Percentiles rank a stretch among this genome's conserved stretches.
These are phyloP conservation scores for Pseudorasbora parva DNA, from an alignment of 2,113 vertebrate species.

Conservation along the genomic window DNA sequence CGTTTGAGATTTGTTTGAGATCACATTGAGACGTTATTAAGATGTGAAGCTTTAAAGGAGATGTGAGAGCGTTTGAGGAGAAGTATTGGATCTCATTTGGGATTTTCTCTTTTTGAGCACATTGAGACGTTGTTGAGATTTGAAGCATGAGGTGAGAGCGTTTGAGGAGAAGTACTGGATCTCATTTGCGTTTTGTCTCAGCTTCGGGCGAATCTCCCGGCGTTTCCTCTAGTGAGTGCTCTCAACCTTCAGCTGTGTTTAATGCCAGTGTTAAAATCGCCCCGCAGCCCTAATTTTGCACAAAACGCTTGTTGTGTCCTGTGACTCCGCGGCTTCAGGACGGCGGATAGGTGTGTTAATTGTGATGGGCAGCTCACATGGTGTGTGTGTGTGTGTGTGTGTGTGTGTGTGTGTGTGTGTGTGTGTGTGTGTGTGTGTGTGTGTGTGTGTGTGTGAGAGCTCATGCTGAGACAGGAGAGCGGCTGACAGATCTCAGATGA, in stretches of 20 bases:
- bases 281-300: not conserved
- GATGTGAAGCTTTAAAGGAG: too few species aligned
- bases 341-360: not conserved
- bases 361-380: constrained; percentile 9
- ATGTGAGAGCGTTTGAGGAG: too few species aligned
- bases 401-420: too few species aligned
- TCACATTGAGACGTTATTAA: too few species aligned
- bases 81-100: not conserved
- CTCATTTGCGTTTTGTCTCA: not conserved
- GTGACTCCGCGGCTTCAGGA: not conserved
- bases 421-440: too few species aligned
- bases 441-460: not conserved
- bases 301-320: not conserved
- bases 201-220: not conserved
- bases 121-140: not conserved
- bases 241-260: not conserved
- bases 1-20: too few species aligned
- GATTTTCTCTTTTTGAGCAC: not conserved
- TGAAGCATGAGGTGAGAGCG: too few species aligned
- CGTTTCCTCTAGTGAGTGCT: not conserved
- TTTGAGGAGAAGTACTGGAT: not conserved
- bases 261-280: not conserved
- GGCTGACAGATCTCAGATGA: constrained; percentile 20
- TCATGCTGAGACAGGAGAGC: constrained; percentile 4
- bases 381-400: too few species aligned